Evolutionary conservation across 2,113 vertebrate species (phyloP), one percentile per base, ranked within the genome.

Genomic region (Columba livia): DNA sequence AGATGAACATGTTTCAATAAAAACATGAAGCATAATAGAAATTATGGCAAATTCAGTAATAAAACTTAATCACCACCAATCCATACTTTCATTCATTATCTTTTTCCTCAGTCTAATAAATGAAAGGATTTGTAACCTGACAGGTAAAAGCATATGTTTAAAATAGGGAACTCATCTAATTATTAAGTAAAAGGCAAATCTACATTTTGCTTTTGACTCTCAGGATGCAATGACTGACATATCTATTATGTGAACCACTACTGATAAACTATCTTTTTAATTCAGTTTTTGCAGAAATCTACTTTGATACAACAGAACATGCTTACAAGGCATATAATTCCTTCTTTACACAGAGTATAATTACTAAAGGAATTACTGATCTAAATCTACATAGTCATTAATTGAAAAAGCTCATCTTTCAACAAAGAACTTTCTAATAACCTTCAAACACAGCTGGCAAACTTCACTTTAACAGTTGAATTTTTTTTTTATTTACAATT

Each of bases 351-450:
- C 54, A 89, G 70, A 97, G 53, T 91, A 94, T 94, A 97, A 95
- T 97, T 97, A 89, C 60, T 95, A 93, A 93, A 95, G 47, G 70
- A 95, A 95, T 97, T 94, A 94, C 84, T 96, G 92, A 95, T 94
- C 69, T 93, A 91, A 96, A 96, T 96, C 88, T 94, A 85, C 73
- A 84, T 84, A 90, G 91, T 94, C 70, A 92, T 95, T 97, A 97
- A 94, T 90, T 96, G 81, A 97, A 97, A 97, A 95, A 90, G 40
- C 56, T 91, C 86, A 65, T 91, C 65, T 94, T 94, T 93, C 72
- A 95, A 89, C 72, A 96, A 94, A 96, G 85, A 96, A 62, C 71
- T 62, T 93, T 81, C 72, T 93, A 93, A 92, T 90, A 96, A 89
- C 79, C 66, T 96, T 97, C 80, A 95, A 94, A 95, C 10, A 15